These are phyloP conservation scores for Leucoma salicis DNA, from an alignment of 2,888 invertebrate genomes.

Conservation along the genomic window DNA sequence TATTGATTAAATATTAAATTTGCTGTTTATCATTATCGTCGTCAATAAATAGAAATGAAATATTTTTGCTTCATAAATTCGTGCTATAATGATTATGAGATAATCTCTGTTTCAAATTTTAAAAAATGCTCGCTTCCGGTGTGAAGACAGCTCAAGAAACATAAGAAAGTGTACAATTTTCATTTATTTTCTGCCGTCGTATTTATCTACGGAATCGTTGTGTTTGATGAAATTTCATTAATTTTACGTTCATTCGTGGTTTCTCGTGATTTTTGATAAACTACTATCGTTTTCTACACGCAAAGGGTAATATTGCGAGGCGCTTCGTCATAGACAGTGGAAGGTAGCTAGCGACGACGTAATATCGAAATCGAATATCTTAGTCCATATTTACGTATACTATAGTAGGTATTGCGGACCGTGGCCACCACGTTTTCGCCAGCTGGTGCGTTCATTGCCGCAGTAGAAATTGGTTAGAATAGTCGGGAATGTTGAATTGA, in stretches of 20 bases:
- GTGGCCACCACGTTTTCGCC: slow-evolving; percentile 79
- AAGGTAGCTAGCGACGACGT: slow-evolving; percentile 69
- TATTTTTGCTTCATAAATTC: slow-evolving; percentile 49
- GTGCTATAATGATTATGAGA: slow-evolving; percentile 47
- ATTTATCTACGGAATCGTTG: slow-evolving; percentile 65
- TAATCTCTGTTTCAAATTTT: slow-evolving; percentile 54
- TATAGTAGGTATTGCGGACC: slow-evolving; percentile 53
- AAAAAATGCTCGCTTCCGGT: slow-evolving; percentile 74
- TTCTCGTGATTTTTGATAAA: slow-evolving; percentile 49
- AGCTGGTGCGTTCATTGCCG: slow-evolving; percentile 76
- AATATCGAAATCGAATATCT: slow-evolving; percentile 73
- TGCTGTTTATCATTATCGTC: slow-evolving; percentile 35
- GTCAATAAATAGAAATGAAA: slow-evolving; percentile 62
- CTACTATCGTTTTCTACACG: slow-evolving; percentile 47
- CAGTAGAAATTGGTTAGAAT: slow-evolving; percentile 61
- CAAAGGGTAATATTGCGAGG: slow-evolving; percentile 53
- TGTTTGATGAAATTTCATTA: slow-evolving; percentile 62
- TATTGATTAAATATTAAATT: slow-evolving; percentile 40
- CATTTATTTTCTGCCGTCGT: slow-evolving; percentile 80
- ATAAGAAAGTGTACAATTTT: slow-evolving; percentile 76
- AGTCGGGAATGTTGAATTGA: slow-evolving; percentile 37
- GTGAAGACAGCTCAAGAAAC: slow-evolving; percentile 77
- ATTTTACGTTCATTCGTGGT: slow-evolving; percentile 64
- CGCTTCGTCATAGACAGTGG: slow-evolving; percentile 72
- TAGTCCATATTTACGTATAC: slow-evolving; percentile 67